These are phyloP conservation scores for Sipha flava DNA, from an alignment of 1,140 invertebrate genomes.

Conservation along the genomic window DNA sequence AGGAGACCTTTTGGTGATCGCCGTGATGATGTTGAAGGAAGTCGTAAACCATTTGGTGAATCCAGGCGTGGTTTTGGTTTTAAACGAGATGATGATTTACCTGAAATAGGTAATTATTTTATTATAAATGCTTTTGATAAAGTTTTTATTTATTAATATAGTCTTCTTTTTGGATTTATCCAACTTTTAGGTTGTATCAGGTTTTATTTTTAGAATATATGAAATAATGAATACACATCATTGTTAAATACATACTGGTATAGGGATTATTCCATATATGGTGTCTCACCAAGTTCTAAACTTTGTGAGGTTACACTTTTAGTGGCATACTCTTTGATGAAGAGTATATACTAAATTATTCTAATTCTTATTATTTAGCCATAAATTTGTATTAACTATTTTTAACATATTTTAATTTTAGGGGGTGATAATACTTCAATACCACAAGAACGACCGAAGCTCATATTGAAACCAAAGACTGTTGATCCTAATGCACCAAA, in stretches of 20 bases:
- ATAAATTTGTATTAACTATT: neutral
- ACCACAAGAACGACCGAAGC: neutral
- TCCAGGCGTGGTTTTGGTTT: conserved; percentile 18
- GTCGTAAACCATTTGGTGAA: conserved; percentile 17
- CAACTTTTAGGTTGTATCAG: too few relatives aligned
- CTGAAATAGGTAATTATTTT: conserved; percentile 6
- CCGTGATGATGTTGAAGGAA: neutral
- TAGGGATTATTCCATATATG: too few relatives aligned
- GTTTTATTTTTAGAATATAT: too few relatives aligned
- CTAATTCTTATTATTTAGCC: too few relatives aligned
- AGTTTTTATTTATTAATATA: neutral
- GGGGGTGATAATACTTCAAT: conserved; percentile 31
- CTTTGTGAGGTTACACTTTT: too few relatives aligned
- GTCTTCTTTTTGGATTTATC: too few relatives aligned
- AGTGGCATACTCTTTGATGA: too few relatives aligned
- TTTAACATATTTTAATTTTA: neutral
- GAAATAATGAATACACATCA: too few relatives aligned
- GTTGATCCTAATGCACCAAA: conserved; percentile 38
- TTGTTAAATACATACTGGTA: too few relatives aligned
- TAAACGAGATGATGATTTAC: conserved; percentile 26
- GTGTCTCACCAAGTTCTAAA: too few relatives aligned
- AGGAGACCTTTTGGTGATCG: conserved; percentile 18
- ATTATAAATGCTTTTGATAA: neutral
- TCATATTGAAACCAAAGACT: conserved; percentile 34
- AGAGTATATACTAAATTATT: too few relatives aligned